phyloP scores from a whole-genome alignment of 2,797 vertebrate genomes.

The Oreortyx pictus region DNA sequence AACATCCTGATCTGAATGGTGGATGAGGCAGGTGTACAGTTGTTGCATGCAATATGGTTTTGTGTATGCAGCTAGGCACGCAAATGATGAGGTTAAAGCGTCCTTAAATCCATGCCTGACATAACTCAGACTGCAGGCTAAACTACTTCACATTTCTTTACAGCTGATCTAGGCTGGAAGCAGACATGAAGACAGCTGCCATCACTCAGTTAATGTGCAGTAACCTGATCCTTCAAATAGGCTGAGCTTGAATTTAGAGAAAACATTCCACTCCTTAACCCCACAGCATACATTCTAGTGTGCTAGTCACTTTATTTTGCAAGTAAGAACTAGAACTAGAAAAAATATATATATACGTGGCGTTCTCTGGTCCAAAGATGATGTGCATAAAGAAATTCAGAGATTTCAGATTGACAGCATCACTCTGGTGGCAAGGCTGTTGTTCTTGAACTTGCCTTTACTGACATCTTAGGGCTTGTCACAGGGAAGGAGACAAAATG shows the following conservation, averaged over 20 bases:
- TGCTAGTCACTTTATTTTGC: not conserved
- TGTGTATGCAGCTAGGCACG: not conserved
- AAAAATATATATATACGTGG: not conserved
- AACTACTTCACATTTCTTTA: not conserved
- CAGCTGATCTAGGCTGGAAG: not conserved
- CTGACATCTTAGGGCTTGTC: not conserved
- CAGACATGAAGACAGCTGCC: not conserved
- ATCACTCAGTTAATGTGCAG: not conserved
- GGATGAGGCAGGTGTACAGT: not conserved
- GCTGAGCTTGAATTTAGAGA: not conserved
- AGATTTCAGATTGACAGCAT: not conserved
- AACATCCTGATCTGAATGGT: not conserved
- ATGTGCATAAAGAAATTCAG: not conserved
- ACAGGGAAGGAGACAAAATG: not conserved
- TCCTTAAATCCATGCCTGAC: not conserved
- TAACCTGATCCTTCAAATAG: not conserved
- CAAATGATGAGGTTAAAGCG: not conserved
- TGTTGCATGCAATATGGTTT: not conserved
- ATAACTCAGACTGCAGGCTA: not conserved
- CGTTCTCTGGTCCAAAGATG: not conserved
- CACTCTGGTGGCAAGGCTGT: not conserved
- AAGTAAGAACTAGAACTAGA: not conserved
- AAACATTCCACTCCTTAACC: not conserved
- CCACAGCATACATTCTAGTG: not conserved
- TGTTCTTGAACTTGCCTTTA: not conserved